phyloP scores from a whole-genome alignment of 2,888 invertebrate genomes.

The Pristionchus fissidentatus region DNA sequence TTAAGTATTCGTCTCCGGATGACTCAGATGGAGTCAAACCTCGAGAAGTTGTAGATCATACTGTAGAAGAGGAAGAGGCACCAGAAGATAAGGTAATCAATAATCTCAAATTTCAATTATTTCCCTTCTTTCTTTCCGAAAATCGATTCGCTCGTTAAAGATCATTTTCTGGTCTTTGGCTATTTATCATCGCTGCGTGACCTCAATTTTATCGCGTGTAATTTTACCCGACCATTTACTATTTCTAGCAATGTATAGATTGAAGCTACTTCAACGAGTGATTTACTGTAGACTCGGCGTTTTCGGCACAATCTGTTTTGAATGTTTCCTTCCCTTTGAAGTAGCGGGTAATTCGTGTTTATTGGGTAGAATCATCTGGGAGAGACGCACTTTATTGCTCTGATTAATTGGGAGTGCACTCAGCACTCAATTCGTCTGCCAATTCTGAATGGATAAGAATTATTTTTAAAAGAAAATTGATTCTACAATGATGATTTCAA shows the following conservation, averaged over 20 bases:
- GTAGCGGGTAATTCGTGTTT: neutral
- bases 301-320: no score
- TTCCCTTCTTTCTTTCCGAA: neutral
- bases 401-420: neutral
- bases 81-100: neutral
- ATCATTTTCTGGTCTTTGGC: neutral
- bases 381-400: neutral
- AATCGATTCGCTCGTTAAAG: neutral
- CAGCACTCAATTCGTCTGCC: neutral
- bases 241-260: no score
- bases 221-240: neutral
- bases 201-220: neutral
- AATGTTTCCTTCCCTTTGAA: neutral
- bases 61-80: conserved; percentile 13
- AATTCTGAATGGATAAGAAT: neutral
- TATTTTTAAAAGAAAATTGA: neutral
- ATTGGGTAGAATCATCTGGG: conserved; percentile 24
- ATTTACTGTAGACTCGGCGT: no score
- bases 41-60: neutral
- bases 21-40: conserved; percentile 9
- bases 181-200: conserved; percentile 11
- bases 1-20: neutral
- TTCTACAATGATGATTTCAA: no score
- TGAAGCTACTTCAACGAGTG: no score
- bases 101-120: neutral